These are phyloP conservation scores for Rotaria socialis DNA, from an alignment of 2,888 invertebrate species.

Conservation along the genomic window DNA sequence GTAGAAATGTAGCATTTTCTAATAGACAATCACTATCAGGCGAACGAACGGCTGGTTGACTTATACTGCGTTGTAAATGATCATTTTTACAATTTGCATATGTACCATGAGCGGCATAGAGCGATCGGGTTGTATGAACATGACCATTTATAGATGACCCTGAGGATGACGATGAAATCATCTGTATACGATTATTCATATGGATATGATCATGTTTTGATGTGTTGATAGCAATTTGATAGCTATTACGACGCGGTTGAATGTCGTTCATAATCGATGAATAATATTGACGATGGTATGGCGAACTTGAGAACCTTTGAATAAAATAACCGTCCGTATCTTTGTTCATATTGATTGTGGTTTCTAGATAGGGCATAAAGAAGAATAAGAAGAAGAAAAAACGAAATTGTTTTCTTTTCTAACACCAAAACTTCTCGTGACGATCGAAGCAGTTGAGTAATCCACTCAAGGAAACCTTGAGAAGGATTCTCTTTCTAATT, in stretches of 20 bases:
- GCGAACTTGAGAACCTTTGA: background rate
- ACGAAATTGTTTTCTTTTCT: background rate
- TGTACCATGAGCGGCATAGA: background rate
- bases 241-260: background rate
- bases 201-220: background rate
- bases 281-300: background rate
- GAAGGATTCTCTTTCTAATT: background rate
- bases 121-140: background rate
- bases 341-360: background rate
- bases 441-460: background rate
- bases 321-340: background rate
- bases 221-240: slow-evolving; percentile 6
- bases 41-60: background rate
- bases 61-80: background rate
- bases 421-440: background rate
- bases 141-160: background rate
- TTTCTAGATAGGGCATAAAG: background rate
- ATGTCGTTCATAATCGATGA: background rate
- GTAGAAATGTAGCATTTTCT: background rate
- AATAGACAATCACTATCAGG: background rate
- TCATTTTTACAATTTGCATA: too few relatives aligned
- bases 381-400: background rate
- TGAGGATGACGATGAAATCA: background rate
- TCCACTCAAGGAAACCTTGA: background rate
- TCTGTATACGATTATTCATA: background rate